Conservation (phyloP, 2,113 vertebrate genomes). For the Micromys minutus region DNA sequence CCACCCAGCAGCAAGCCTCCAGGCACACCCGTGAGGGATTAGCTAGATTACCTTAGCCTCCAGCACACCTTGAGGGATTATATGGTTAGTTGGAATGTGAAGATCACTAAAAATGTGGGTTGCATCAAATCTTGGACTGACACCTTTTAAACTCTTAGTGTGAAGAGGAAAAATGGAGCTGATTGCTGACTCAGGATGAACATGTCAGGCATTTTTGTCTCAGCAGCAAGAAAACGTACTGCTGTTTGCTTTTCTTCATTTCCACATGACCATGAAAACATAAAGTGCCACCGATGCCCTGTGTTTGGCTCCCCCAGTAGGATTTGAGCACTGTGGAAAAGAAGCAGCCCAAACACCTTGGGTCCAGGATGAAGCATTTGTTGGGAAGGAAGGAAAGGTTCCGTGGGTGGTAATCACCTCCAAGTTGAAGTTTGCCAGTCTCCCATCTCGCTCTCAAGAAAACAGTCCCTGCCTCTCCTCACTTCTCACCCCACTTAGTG, state of each 20-base stretch:
- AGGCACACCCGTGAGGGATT: not conserved
- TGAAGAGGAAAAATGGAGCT: not conserved
- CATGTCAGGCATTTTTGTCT: not conserved
- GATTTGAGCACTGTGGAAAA: fast-evolving
- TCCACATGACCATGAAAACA: not conserved
- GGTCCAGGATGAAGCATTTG: not conserved
- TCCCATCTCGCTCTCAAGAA: not conserved
- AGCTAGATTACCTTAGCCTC: not conserved
- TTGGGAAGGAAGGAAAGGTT: not conserved
- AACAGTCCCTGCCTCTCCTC: not conserved
- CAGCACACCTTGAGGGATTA: not conserved
- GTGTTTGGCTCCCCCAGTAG: not conserved
- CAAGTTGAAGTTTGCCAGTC: not conserved
- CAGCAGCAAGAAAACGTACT: not conserved
- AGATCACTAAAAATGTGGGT: not conserved
- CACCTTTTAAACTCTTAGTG: not conserved
- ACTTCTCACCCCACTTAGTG: not conserved
- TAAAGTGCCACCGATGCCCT: no score
- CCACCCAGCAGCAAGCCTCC: not conserved
- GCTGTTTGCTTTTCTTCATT: not conserved
- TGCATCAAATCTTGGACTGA: not conserved
- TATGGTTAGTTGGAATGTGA: not conserved
- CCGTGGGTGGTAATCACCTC: not conserved
- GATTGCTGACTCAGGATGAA: no score
- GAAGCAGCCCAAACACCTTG: not conserved